These are phyloP conservation scores for Tychaedon coryphoeus DNA, from an alignment of 2,113 vertebrate species.

Conservation along the genomic window DNA sequence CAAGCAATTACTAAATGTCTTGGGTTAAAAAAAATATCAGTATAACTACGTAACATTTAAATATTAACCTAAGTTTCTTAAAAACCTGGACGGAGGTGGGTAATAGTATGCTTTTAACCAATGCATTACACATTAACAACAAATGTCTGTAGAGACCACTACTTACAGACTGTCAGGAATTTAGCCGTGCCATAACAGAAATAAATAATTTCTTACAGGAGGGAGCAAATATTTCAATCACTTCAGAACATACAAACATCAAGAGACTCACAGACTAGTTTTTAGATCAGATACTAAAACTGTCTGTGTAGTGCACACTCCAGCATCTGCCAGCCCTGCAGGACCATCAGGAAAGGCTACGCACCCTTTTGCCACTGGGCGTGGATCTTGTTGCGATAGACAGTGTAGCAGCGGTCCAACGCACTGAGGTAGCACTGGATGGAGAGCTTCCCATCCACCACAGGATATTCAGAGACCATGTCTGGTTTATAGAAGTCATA, in stretches of 20 bases:
- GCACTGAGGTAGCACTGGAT: slow-evolving; percentile 97
- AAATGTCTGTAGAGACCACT: not conserved
- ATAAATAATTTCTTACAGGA: not conserved
- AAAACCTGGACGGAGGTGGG: not conserved
- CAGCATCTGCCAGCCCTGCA: not conserved
- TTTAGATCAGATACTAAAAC: not conserved
- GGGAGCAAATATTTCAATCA: not conserved
- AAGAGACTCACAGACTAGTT: not conserved
- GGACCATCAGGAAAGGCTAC: not conserved
- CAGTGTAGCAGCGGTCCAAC: slow-evolving; percentile 90
- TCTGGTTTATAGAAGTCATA: slow-evolving; percentile 99
- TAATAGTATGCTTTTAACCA: not conserved
- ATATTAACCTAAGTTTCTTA: not conserved
- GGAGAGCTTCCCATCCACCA: slow-evolving; percentile 95
- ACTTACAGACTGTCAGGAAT: not conserved
- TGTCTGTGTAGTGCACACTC: not conserved
- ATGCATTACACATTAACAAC: not conserved
- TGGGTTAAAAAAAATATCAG: not conserved
- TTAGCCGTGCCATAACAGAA: not conserved
- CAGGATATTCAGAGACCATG: slow-evolving; percentile 93
- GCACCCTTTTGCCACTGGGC: slow-evolving; percentile 93
- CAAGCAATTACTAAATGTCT: not conserved
- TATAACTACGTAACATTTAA: rapidly evolving
- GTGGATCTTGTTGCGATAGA: slow-evolving; percentile 91
- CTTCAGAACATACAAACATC: not conserved